A percentile compares a stretch with the other conserved stretches of the same genome.
Evolutionary conservation across 2,113 vertebrate species (phyloP).

Genomic region (Xiphophorus maculatus): DNA sequence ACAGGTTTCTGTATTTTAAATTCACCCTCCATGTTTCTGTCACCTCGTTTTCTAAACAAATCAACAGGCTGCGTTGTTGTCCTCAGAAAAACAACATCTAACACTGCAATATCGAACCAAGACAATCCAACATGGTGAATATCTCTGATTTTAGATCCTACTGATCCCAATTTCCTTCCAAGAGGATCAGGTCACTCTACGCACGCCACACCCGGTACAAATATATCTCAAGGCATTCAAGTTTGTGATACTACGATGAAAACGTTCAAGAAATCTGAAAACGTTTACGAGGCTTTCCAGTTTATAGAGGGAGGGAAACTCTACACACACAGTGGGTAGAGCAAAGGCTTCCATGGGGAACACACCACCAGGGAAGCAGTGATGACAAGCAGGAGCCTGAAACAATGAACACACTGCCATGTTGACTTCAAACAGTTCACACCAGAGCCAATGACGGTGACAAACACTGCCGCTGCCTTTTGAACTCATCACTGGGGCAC

Average conservation of each 20-base stretch:
- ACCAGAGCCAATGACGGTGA: slow-evolving; percentile 35
- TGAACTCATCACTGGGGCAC: not conserved
- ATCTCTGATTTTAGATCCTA: too few species aligned
- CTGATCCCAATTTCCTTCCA: too few species aligned
- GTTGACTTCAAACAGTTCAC: slow-evolving; percentile 51
- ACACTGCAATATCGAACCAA: too few species aligned
- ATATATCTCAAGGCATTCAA: not conserved
- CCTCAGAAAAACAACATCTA: too few species aligned
- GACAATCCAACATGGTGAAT: too few species aligned
- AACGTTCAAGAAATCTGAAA: not conserved
- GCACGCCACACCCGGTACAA: too few species aligned
- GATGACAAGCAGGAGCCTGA: slow-evolving; percentile 34
- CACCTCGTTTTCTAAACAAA: too few species aligned
- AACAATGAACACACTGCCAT: slow-evolving; percentile 57
- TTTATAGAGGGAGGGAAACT: too few species aligned
- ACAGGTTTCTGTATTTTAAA: too few species aligned
- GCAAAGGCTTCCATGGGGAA: slow-evolving; percentile 43
- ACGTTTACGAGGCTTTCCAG: not conserved
- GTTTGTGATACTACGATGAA: not conserved
- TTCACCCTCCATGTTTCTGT: too few species aligned
- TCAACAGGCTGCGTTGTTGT: too few species aligned
- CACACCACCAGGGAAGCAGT: slow-evolving; percentile 14
- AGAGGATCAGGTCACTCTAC: too few species aligned
- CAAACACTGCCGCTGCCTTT: slow-evolving; percentile 20
- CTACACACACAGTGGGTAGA: slow-evolving; percentile 5